Evolutionary conservation across 2,888 invertebrate species (phyloP), one percentile per base, ranked within the genome.

Genomic region (Cheilosia scutellata): DNA sequence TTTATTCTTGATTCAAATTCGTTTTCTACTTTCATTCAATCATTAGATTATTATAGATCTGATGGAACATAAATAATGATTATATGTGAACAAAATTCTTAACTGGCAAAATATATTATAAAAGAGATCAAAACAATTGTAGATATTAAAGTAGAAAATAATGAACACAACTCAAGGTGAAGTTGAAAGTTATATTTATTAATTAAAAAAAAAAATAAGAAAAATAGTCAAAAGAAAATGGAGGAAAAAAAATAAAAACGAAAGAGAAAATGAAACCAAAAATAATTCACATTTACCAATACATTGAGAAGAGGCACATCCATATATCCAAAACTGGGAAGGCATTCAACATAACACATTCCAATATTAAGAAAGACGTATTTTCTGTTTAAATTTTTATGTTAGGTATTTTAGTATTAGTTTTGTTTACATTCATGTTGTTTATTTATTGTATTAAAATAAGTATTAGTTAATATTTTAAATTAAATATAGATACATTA

Each of bases 261-360:
- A 89, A 91, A 87, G 84, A 91, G 49, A 82, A 37, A 33, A 37
- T 63, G 33, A 75, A 77, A 33, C 44, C 40, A 74, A 77, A 77
- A 65, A 71, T 70, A 82, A 93, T 93, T 92, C 93, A 93, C 91
- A 93, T 93, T 93, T 92, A 90, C 88, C 89, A 88, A 88, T 88
- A 88, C 88, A 89, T 88, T 88, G 83, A 88, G 88, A 88, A 88
- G 88, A 89, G 89, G 89, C 89, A 88, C 88, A 89, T 88, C 88
- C 90, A 89, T 89, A 88, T 88, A 88, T 87, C 75, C 88, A 88
- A 89, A 86, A 83, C 88, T 87, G 89, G 88, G 88, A 76, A 89
- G 88, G 89, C 89, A 89, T 89, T 89, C 89, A 89, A 89, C 89
- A 89, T 89, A 89, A 89, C 88, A 88, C 88, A 89, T 89, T 88